phyloP scores from a whole-genome alignment of 2,113 vertebrate species.

The Rhabdomys dilectus region DNA sequence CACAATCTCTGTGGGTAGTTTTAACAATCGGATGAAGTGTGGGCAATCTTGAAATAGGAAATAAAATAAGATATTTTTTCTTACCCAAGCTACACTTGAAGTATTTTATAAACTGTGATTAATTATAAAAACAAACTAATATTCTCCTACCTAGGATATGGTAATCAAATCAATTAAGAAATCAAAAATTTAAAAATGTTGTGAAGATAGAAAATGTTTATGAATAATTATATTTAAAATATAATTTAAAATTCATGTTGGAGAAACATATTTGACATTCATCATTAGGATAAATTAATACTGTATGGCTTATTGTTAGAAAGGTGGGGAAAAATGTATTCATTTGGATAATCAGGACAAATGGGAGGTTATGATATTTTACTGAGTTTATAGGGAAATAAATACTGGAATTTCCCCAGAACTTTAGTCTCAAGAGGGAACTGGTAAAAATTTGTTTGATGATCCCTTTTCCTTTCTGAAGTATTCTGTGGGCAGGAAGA shows the following conservation, averaged over 20 bases:
- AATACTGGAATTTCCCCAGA: constrained; percentile 39
- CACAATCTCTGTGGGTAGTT: not conserved
- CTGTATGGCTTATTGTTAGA: not conserved
- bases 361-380: not conserved
- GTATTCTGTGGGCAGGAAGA: not conserved
- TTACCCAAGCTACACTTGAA: not conserved
- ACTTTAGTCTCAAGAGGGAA: not conserved
- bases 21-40: constrained; percentile 16
- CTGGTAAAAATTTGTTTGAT: not conserved
- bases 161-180: constrained; percentile 32
- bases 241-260: not conserved
- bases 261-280: not conserved
- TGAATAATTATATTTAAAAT: constrained; percentile 1
- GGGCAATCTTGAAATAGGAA: not conserved
- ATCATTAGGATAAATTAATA: not conserved
- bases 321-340: not conserved
- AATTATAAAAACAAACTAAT: not conserved
- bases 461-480: constrained; percentile 51
- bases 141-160: not conserved
- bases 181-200: constrained; percentile 26
- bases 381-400: constrained; percentile 22
- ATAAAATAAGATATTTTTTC: constrained; percentile 11
- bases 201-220: not conserved
- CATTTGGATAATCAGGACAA: constrained; percentile 34
- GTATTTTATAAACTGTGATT: constrained; percentile 16